A percentile compares a stretch with the other conserved stretches of the same genome.
Evolutionary conservation across 2,888 invertebrate species (phyloP).

Genomic region (Luperina nickerlii): DNA sequence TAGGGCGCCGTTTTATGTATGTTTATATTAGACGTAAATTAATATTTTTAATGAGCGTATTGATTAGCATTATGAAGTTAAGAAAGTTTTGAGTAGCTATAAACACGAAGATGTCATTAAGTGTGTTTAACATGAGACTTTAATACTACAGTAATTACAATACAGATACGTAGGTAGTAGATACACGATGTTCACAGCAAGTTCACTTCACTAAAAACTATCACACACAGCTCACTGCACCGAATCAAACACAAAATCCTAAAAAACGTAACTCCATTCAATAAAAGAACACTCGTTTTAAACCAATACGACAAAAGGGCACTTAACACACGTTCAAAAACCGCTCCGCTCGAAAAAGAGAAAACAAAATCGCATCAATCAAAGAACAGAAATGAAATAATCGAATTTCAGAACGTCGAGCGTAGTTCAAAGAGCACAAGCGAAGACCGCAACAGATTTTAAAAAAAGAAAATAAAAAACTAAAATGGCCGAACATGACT

Average conservation of each 20-base stretch:
- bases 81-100: conserved; percentile 36
- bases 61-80: conserved; percentile 41
- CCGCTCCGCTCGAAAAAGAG: conserved; percentile 79
- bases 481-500: conserved; percentile 79
- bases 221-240: conserved; percentile 18
- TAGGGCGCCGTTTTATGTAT: conserved; percentile 22
- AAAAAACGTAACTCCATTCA: conserved; percentile 60
- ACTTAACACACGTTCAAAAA: conserved; percentile 81
- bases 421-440: conserved; percentile 87
- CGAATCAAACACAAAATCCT: conserved; percentile 46
- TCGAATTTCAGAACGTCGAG: conserved; percentile 87
- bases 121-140: conserved; percentile 14
- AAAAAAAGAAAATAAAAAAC: conserved; percentile 73
- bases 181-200: background rate
- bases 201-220: conserved; percentile 40
- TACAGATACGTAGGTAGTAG: background rate
- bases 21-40: conserved; percentile 28
- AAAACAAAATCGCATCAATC: conserved; percentile 87
- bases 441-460: conserved; percentile 87
- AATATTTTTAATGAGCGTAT: conserved; percentile 41
- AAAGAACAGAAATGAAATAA: conserved; percentile 88
- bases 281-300: conserved; percentile 68
- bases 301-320: conserved; percentile 77
- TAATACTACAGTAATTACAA: background rate
- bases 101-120: conserved; percentile 47